Conservation (phyloP, 1,140 invertebrate species). For the Thrips palmi region DNA sequence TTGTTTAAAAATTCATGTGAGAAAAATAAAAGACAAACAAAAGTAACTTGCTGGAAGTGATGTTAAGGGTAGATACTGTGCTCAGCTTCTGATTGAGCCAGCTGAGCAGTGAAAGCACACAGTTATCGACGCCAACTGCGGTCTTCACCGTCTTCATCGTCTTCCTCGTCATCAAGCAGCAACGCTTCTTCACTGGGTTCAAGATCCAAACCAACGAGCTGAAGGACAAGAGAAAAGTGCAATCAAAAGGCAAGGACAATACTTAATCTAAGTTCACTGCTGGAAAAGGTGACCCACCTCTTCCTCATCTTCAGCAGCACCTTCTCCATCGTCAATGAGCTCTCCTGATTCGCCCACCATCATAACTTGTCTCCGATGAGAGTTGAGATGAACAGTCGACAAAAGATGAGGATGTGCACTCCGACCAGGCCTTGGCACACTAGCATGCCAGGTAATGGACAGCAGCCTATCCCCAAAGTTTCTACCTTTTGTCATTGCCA, state of each 20-base stretch:
- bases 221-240: neutral
- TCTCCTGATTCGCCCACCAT: slow-evolving; percentile 7
- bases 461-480: slow-evolving; percentile 37
- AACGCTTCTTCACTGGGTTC: neutral
- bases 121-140: slow-evolving; percentile 24
- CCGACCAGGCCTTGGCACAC: neutral
- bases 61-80: too few species aligned
- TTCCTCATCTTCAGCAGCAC: slow-evolving; percentile 19
- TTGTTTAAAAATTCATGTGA: too few species aligned
- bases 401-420: slow-evolving; percentile 5
- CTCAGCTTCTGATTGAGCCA: too few species aligned
- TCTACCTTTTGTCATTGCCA: slow-evolving; percentile 40
- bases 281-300: slow-evolving; percentile 5
- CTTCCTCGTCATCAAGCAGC: slow-evolving; percentile 26
- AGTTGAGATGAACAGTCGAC: neutral
- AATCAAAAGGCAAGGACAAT: neutral
- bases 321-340: slow-evolving; percentile 17
- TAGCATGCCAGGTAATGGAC: slow-evolving; percentile 22
- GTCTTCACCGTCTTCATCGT: slow-evolving; percentile 26
- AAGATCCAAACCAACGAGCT: neutral
- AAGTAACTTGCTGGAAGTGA: too few species aligned
- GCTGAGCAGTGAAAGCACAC: too few species aligned
- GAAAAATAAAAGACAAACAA: too few species aligned
- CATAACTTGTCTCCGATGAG: neutral
- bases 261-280: neutral